Base-by-base conservation (phyloP, 2,797 vertebrate species). In the Allobates femoralis region DNA sequence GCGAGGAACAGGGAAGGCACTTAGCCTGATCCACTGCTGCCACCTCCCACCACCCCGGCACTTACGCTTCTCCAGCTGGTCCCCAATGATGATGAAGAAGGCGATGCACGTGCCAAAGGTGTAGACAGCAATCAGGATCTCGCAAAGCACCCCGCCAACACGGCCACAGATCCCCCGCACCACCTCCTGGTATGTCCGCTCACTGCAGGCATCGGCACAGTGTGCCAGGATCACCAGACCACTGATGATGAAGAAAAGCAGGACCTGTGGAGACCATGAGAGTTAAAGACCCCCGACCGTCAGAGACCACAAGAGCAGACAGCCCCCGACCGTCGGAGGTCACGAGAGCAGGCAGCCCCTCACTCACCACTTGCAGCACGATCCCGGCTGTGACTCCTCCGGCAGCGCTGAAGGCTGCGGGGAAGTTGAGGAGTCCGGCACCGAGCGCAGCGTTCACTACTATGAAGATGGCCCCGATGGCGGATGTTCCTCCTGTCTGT, bases 71-170 rank as follows among this genome's bases (percentile, higher is more conserved):
- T 99, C 98, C 87, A 98, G 93, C 90, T 99, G 98, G 92, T 99
- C 98, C 64, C 98, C 98, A 0, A 99, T 99, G 91, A 99, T 99
- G 90, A 99, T 99, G 84, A 99, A 97, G 93, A 99, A 99, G 84
- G 98, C 96, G 0, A 99, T 99, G 92, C 97, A 99, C 53, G 98
- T 99, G 89, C 98, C 98, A 0, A 99, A 99, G 58, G 98, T 99
- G 92, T 99, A 99, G 89, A 99, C 81, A 0, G 95, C 97, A 0
- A 99, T 99, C 90, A 96, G 94, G 8, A 99, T 92, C 91, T 99
- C 98, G 0, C 98, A 99, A 3, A 98, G 46, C 87, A 98, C 91
- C 0, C 98, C 98, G 0, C 96, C 92, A 75, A 97, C 93, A 88
- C 95, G 97, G 78, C 98, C 98, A 0, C 98, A 99, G 14, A 97